Evolutionary conservation across 2,113 vertebrate genomes (phyloP).

Genomic region (Eulacestoma nigropectus): DNA sequence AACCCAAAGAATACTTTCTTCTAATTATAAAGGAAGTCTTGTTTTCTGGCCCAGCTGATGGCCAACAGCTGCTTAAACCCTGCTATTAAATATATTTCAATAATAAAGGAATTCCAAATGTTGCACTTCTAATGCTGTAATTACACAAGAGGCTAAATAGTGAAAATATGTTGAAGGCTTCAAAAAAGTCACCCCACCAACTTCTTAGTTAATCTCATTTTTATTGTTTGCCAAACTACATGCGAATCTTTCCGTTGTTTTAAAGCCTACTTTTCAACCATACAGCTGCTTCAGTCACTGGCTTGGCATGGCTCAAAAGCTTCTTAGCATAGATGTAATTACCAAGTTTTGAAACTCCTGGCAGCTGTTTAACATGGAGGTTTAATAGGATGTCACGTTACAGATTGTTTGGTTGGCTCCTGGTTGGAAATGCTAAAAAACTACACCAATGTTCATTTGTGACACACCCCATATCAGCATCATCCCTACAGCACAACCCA

Average conservation of each 20-base stretch:
- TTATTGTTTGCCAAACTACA: background rate
- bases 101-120: background rate
- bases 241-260: background rate
- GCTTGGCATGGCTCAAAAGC: background rate
- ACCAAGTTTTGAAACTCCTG: background rate
- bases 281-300: background rate
- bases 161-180: background rate
- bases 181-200: background rate
- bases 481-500: background rate
- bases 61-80: background rate
- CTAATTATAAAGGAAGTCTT: background rate
- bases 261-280: background rate
- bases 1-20: background rate
- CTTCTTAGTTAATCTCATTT: background rate
- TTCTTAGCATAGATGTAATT: background rate
- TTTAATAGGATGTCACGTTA: background rate
- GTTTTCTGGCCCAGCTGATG: background rate
- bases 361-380: background rate
- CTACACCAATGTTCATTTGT: background rate
- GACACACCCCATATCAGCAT: background rate
- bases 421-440: background rate
- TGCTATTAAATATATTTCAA: background rate
- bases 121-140: background rate
- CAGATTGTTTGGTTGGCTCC: background rate
- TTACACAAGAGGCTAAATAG: background rate